Conservation (phyloP, 2,888 invertebrate species). For the Uropetala carovei region DNA sequence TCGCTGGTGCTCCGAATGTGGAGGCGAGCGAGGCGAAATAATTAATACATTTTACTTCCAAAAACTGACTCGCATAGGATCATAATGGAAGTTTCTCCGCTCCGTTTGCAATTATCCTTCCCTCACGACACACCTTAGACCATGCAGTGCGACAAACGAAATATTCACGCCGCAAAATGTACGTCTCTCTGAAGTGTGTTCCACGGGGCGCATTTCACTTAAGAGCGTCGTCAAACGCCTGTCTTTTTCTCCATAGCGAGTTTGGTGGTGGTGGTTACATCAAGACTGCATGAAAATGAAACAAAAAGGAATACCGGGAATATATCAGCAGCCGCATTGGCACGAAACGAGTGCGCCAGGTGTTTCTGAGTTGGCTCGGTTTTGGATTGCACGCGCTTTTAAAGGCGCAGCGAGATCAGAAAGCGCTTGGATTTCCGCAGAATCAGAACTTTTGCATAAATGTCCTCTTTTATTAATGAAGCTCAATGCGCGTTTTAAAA, state of each 20-base stretch:
- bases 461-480: no score
- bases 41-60: background rate
- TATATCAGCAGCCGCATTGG: background rate
- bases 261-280: background rate
- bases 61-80: background rate
- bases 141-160: background rate
- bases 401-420: background rate
- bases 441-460: background rate
- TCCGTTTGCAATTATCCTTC: background rate
- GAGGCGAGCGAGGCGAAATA: background rate
- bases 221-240: background rate
- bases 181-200: no score
- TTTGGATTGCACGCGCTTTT: background rate
- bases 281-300: conserved; percentile 5
- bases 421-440: background rate
- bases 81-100: background rate
- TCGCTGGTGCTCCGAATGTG: background rate
- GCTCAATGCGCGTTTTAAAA: no score
- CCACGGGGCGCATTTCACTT: background rate
- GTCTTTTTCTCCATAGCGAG: background rate
- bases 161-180: background rate
- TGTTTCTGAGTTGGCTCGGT: background rate
- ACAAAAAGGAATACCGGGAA: background rate
- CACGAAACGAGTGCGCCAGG: background rate
- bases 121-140: background rate